Evolutionary conservation across 1,140 invertebrate species (phyloP).

Genomic region (Schmidtea mediterranea): DNA sequence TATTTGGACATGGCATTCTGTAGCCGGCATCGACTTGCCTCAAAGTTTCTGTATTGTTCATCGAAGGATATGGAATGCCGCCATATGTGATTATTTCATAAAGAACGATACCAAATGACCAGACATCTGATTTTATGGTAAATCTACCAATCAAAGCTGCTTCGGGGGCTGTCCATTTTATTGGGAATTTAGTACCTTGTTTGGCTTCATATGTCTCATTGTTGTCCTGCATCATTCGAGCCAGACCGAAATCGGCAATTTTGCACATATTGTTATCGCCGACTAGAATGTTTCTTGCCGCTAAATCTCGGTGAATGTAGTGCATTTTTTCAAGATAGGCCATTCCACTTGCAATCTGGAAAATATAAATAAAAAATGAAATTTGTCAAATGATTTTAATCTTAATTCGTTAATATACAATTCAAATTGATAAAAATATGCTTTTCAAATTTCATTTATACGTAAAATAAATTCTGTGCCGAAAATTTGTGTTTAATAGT

Average conservation of each 20-base stretch:
- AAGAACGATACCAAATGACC: constrained; percentile 90
- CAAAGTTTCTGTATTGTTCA: constrained; percentile 50
- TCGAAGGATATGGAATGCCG: constrained; percentile 60
- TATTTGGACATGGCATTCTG: constrained; percentile 5
- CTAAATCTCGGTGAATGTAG: constrained; percentile 76
- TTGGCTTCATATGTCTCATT: constrained; percentile 41
- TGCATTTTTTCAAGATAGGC: constrained; percentile 68
- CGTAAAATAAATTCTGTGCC: too few species aligned
- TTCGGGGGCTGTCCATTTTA: constrained; percentile 82
- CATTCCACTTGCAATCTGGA: constrained; percentile 77
- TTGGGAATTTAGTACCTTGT: constrained; percentile 16
- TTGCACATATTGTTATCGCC: constrained; percentile 60
- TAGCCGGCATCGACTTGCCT: constrained; percentile 3
- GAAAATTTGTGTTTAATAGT: too few species aligned
- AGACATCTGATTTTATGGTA: constrained; percentile 98
- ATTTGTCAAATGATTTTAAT: too few species aligned
- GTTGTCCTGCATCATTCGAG: constrained; percentile 36
- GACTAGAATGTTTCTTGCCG: constrained; percentile 61
- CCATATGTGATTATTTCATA: constrained; percentile 82
- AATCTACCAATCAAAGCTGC: constrained; percentile 54
- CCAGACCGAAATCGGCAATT: constrained; percentile 75
- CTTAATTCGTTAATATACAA: too few species aligned
- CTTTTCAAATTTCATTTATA: too few species aligned
- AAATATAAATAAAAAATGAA: background rate
- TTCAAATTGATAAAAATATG: too few species aligned